Evolutionary conservation across 2,797 vertebrate species (phyloP).

Genomic region (Craterocephalus amniculus): DNA sequence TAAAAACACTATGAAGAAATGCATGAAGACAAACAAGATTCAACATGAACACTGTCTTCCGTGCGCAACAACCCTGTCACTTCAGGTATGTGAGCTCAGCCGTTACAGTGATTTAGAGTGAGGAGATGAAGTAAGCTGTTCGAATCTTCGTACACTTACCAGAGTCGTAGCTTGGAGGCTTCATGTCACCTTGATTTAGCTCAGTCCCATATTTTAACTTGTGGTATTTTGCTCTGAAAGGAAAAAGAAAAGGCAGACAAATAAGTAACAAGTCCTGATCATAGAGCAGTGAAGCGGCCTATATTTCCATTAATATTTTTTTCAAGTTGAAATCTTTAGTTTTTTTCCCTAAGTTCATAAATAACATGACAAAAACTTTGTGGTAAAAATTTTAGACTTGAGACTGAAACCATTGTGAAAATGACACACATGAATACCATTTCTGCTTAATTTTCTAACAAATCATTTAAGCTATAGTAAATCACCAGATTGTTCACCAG

Average conservation of each 20-base stretch:
- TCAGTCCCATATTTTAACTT: constrained; percentile 99
- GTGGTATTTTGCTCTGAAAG: constrained; percentile 95
- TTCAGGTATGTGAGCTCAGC: constrained; percentile 60
- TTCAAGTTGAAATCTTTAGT: too few relatives aligned
- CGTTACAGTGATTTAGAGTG: constrained; percentile 47
- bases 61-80: constrained; percentile 42
- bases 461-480: neutral
- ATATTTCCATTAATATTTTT: neutral
- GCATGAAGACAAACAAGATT: constrained; percentile 61
- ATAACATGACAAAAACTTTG: neutral
- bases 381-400: neutral
- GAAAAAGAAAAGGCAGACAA: constrained; percentile 11
- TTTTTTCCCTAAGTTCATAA: too few relatives aligned
- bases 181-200: constrained; percentile 98
- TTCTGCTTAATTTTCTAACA: neutral
- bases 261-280: constrained; percentile 51
- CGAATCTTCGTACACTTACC: constrained; percentile 84
- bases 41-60: constrained; percentile 50
- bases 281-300: constrained; percentile 22
- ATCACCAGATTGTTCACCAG: neutral
- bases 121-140: constrained; percentile 25
- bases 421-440: too few relatives aligned
- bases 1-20: constrained; percentile 36
- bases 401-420: neutral
- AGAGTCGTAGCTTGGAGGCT: constrained; percentile 97